phyloP scores from a whole-genome alignment of 2,113 vertebrate species.

The Pyxicephalus adspersus region DNA sequence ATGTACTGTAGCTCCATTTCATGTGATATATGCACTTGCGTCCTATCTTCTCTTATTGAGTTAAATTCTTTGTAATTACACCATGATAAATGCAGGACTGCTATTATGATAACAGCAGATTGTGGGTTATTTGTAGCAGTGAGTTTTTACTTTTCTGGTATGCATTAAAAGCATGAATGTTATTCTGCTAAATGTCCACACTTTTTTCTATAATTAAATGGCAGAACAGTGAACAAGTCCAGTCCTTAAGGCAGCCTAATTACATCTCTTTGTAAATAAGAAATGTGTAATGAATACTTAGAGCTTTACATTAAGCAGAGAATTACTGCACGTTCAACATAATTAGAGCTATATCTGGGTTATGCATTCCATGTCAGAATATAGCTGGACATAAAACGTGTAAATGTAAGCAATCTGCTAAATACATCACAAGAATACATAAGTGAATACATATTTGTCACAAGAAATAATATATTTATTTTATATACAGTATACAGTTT shows the following conservation, averaged over 20 bases:
- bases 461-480: too few relatives aligned
- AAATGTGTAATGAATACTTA: neutral
- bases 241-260: conserved; percentile 18
- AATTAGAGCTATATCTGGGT: neutral
- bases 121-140: neutral
- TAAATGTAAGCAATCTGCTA: too few relatives aligned
- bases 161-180: neutral
- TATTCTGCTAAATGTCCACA: neutral
- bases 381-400: neutral
- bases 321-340: neutral
- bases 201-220: neutral
- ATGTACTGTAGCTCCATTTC: neutral
- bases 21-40: neutral
- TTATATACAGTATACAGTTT: too few relatives aligned
- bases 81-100: neutral
- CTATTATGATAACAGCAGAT: neutral
- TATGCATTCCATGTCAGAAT: neutral
- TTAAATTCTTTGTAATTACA: neutral
- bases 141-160: neutral
- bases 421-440: too few relatives aligned
- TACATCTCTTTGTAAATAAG: conserved; percentile 12
- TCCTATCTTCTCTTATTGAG: neutral
- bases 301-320: neutral
- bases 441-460: too few relatives aligned
- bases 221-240: neutral